Percentiles rank a stretch among this genome's conserved stretches.
phyloP scores from a whole-genome alignment of 2,797 vertebrate species.

The Nothura maculosa region DNA sequence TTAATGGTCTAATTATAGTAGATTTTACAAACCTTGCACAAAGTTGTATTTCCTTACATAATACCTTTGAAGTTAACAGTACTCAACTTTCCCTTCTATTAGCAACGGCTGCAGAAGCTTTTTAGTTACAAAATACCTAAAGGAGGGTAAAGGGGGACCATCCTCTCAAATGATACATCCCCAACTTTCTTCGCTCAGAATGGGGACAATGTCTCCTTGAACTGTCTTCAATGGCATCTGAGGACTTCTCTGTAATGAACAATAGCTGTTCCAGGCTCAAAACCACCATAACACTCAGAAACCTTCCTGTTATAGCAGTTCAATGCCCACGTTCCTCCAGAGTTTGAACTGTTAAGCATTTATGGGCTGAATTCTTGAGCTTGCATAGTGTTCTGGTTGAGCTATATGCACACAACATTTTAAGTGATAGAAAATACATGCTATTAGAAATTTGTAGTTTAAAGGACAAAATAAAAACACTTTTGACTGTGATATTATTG shows the following conservation, averaged over 20 bases:
- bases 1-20: constrained; percentile 6
- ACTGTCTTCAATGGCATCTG: not conserved
- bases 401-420: not conserved
- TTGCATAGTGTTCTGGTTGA: accelerated
- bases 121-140: not conserved
- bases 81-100: not conserved
- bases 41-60: not conserved
- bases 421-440: not conserved
- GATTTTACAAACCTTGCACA: not conserved
- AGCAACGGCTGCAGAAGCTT: not conserved
- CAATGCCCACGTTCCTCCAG: not conserved
- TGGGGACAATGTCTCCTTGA: constrained; percentile 1
- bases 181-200: not conserved
- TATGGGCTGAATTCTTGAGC: not conserved
- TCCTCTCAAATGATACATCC: not conserved
- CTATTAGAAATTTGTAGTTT: not conserved
- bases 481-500: constrained; percentile 1
- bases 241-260: constrained; percentile 14
- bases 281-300: constrained; percentile 20
- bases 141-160: not conserved
- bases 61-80: not conserved
- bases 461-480: not conserved
- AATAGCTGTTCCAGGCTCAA: constrained; percentile 4
- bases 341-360: not conserved
- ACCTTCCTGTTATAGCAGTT: constrained; percentile 1